These are phyloP conservation scores for Drosophila fungiperda DNA, from an alignment of 2,888 invertebrate species.

Conservation along the genomic window DNA sequence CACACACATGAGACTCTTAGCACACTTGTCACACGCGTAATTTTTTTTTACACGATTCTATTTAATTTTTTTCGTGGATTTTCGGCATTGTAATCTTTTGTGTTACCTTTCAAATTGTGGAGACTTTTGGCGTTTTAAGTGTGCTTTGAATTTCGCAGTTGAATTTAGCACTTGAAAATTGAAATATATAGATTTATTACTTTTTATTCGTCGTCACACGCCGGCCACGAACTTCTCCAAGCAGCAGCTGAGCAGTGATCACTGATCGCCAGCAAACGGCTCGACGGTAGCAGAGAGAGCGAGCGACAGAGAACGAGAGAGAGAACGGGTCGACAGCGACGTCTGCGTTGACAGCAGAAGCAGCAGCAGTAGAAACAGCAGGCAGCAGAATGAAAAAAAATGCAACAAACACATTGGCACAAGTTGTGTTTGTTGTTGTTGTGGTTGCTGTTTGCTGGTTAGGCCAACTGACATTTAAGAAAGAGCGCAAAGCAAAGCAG, in stretches of 20 bases:
- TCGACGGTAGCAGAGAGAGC: constrained; percentile 29
- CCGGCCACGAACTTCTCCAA: constrained; percentile 70
- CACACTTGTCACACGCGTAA: constrained; percentile 75
- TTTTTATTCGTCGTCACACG: constrained; percentile 66
- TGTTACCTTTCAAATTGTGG: constrained; percentile 41
- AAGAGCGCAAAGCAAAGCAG: constrained; percentile 20
- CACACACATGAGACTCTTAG: constrained; percentile 16
- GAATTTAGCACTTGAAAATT: constrained; percentile 52
- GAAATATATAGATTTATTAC: constrained; percentile 27
- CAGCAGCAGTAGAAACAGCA: constrained; percentile 18
- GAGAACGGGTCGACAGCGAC: constrained; percentile 15
- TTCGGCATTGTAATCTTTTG: not conserved
- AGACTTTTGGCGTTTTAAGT: constrained; percentile 25
- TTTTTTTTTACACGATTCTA: constrained; percentile 40
- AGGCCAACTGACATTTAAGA: constrained; percentile 65
- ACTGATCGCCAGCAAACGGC: constrained; percentile 41
- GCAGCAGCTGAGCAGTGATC: constrained; percentile 73
- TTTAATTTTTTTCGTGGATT: constrained; percentile 18
- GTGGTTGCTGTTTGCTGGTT: constrained; percentile 32
- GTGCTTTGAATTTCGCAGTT: constrained; percentile 32
- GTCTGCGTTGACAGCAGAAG: constrained; percentile 12
- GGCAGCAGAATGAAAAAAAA: constrained; percentile 44
- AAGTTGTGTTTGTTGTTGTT: constrained; percentile 28
- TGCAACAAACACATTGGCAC: constrained; percentile 68
- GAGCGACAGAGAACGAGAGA: constrained; percentile 16